Base-by-base conservation (phyloP, 2,888 invertebrate genomes). In the Resseliella maxima region DNA sequence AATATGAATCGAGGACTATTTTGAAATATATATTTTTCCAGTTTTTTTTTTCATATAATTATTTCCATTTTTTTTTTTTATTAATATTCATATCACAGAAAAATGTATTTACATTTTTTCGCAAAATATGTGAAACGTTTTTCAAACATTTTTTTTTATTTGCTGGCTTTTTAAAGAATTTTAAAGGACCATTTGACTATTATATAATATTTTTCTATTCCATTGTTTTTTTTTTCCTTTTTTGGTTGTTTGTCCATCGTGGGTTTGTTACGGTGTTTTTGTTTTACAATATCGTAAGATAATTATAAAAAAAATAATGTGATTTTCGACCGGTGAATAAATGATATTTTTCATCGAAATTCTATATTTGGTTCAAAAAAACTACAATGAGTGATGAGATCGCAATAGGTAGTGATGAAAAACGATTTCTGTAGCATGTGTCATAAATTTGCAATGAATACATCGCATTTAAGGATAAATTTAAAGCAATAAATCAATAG, bases 101-200 rank as follows among this genome's bases (percentile, higher is more conserved):
- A 87, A 87, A 87, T 87, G 87, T 87, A 87, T 87, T 86, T 87
- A 87, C 87, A 87, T 50, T 46, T 87, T 87, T 87, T 87, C 86
- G 86, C 85, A 86, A 86, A 86, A 87, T 87, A 86, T 87, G 87
- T 86, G 87, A 85, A 85, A 85, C 31, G 27, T 83, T 83, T 21
- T 83, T 83, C 24, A 18, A 35, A 36, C 36, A 6, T 72, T 72
- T 3, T n/a, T 72, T 10, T 72, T 72, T 35, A 59, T 59, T 59
- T 72, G 31, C 31, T 27, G 72, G 35, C 31, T 72, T 59, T 59
- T 59, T 24, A 31, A 72, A 72, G 72, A 72, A 72, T 72, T 72
- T 72, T n/a, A 18, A 72, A 72, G 72, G 72, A 72, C 35, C 59
- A 59, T 59, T 59, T 24, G 59, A 18, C 18, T 50, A 50, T 6